These are phyloP conservation scores for Spodoptera picta DNA, from an alignment of 2,888 invertebrate species.

Conservation along the genomic window DNA sequence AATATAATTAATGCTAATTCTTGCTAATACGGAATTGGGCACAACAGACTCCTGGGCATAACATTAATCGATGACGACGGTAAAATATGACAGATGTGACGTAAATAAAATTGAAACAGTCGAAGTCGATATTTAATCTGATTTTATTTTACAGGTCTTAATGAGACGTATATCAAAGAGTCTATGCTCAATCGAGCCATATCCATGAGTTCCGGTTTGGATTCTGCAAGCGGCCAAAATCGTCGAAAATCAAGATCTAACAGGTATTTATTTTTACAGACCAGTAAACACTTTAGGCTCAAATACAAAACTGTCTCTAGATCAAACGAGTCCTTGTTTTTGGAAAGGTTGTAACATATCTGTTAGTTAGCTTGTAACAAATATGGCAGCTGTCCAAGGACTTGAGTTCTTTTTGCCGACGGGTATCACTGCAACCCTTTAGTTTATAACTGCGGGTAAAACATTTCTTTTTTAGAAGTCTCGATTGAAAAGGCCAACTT, in stretches of 20 bases:
- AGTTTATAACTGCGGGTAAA: slow-evolving; percentile 21
- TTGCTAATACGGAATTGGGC: too few relatives aligned
- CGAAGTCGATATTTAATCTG: not conserved
- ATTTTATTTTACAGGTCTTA: slow-evolving; percentile 67
- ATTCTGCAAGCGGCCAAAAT: slow-evolving; percentile 70
- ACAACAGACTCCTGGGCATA: too few relatives aligned
- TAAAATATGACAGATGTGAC: too few relatives aligned
- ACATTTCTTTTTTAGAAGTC: slow-evolving; percentile 17
- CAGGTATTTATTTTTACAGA: slow-evolving; percentile 63
- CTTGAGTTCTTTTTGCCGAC: slow-evolving; percentile 1
- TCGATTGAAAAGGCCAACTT: slow-evolving; percentile 4
- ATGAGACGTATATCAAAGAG: slow-evolving; percentile 71
- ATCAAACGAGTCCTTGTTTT: too few relatives aligned
- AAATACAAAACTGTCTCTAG: too few relatives aligned
- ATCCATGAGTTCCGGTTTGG: slow-evolving; percentile 83
- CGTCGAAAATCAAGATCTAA: slow-evolving; percentile 74
- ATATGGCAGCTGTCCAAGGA: not conserved
- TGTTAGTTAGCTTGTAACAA: not conserved
- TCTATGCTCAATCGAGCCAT: slow-evolving; percentile 77
- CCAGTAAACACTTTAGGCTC: too few relatives aligned
- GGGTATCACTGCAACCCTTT: slow-evolving; percentile 15
- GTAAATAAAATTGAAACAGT: too few relatives aligned
- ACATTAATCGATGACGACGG: too few relatives aligned
- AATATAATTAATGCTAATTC: too few relatives aligned
- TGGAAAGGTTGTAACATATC: not conserved